Base-by-base conservation (phyloP, 2,113 vertebrate species). In the Pelecanoides urinatrix region DNA sequence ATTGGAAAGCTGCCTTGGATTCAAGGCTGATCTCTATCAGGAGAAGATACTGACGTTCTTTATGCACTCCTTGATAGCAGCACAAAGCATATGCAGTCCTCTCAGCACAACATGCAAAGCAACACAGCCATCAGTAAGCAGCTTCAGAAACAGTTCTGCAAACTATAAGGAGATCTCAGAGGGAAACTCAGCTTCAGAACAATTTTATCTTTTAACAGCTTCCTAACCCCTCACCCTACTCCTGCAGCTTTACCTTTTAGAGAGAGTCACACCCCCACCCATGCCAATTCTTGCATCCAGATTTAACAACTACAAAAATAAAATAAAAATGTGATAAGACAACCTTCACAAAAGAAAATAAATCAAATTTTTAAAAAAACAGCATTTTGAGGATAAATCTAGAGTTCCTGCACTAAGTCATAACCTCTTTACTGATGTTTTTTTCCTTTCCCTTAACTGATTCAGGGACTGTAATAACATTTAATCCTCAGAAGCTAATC, bases 401-500 rank as follows among this genome's bases (percentile, higher is more conserved):
- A 79, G 91, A 85, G 95, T 63, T 94, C 89, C 70, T 89, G 65
- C 77, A 94, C 94, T 97, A 97, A 98, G 97, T 91, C 58, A 76
- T 81, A 96, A 94, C 97, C 97, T 97, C 97, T 97, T 98, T 76
- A 96, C 88, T 70, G 94, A 96, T 92, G 81, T 1, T 88, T 96
- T 91, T 91, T 88, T 59, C 56, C 38, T 94, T 82, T 56, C 94
- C 71, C 90, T 97, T 97, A 97, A 97, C 96, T 97, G 97, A 98
- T 96, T 96, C 97, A 91, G 96, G 58, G 52, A 61, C 96, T 86
- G 96, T 97, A 98, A 98, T 97, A 98, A 97, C 92, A 96, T 97
- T 97, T 98, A 98, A 98, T 98, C 98, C 98, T 94, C 96, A 96
- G 96, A 98, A 98, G 97, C 97, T 98, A 98, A 98, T 98, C 98